Percentiles rank a stretch among this genome's conserved stretches.
Conservation (phyloP, 2,888 invertebrate genomes). For the Spatulosminthurus flaviceps region DNA sequence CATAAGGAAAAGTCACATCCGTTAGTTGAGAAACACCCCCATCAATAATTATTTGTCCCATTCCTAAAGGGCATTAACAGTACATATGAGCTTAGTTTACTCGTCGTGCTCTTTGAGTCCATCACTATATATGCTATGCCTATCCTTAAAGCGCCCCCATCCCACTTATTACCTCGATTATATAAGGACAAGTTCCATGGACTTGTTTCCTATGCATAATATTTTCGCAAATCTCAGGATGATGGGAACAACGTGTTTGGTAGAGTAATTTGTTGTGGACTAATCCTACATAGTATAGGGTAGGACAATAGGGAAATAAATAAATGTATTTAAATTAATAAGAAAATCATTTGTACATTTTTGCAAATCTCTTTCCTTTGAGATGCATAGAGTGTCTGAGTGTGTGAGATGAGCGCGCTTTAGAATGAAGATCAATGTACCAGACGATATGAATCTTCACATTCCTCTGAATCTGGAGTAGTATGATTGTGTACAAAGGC, state of each 20-base stretch:
- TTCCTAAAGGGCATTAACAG: slow-evolving; percentile 61
- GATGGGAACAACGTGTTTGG: too few species aligned
- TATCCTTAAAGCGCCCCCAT: neutral
- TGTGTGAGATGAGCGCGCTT: neutral
- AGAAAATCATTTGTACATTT: too few species aligned
- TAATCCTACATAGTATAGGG: too few species aligned
- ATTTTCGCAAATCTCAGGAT: too few species aligned
- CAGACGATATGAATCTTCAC: slow-evolving; percentile 3
- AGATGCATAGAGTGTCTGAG: too few species aligned
- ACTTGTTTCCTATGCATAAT: too few species aligned
- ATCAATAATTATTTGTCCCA: slow-evolving; percentile 54
- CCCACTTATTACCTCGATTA: neutral
- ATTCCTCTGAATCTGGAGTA: neutral
- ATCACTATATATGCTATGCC: neutral
- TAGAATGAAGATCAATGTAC: slow-evolving; percentile 6
- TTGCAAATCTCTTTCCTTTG: too few species aligned
- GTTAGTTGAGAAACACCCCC: slow-evolving; percentile 43
- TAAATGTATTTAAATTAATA: too few species aligned
- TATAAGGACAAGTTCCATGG: neutral
- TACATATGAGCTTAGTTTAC: slow-evolving; percentile 32
- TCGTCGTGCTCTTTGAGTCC: too few species aligned
- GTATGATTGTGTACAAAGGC: too few species aligned
- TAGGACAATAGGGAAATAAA: too few species aligned
- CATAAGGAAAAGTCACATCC: slow-evolving; percentile 24
- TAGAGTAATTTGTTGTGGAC: too few species aligned